Conservation (phyloP, 37 sponge, comb jelly and placozoan genomes). For the Mnemiopsis leidyi region DNA sequence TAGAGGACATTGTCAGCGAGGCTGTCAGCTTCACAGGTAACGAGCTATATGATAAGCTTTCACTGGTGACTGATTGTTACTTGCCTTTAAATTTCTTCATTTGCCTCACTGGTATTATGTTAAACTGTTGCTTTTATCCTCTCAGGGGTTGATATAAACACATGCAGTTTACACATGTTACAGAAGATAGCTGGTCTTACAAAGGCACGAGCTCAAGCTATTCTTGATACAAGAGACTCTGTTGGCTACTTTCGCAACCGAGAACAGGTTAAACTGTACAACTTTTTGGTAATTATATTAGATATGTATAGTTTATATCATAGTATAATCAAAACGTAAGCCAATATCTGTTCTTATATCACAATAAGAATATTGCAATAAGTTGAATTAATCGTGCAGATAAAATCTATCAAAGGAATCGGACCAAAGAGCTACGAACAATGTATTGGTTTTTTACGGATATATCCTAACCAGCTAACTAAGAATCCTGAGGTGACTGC, state of each 20-base stretch:
- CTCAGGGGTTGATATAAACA: slow-evolving; percentile 32
- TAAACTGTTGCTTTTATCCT: too few relatives aligned
- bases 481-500: neutral
- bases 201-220: neutral
- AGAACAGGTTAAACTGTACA: slow-evolving; percentile 22
- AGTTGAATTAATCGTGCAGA: neutral
- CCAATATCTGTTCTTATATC: too few relatives aligned
- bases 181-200: slow-evolving; percentile 47
- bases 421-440: slow-evolving; percentile 49
- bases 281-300: too few relatives aligned
- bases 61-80: too few relatives aligned
- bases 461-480: neutral
- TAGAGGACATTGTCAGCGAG: slow-evolving; percentile 2
- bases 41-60: neutral
- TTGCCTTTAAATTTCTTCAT: too few relatives aligned
- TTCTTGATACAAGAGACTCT: neutral
- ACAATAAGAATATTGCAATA: too few relatives aligned
- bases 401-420: slow-evolving; percentile 15
- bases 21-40: slow-evolving; percentile 53
- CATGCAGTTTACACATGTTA: neutral
- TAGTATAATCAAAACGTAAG: too few relatives aligned
- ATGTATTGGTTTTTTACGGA: slow-evolving; percentile 48
- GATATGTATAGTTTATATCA: too few relatives aligned
- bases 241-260: slow-evolving; percentile 1
- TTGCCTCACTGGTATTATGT: too few relatives aligned